Conservation (phyloP, 2,888 invertebrate species). For the Phlogophora meticulosa region DNA sequence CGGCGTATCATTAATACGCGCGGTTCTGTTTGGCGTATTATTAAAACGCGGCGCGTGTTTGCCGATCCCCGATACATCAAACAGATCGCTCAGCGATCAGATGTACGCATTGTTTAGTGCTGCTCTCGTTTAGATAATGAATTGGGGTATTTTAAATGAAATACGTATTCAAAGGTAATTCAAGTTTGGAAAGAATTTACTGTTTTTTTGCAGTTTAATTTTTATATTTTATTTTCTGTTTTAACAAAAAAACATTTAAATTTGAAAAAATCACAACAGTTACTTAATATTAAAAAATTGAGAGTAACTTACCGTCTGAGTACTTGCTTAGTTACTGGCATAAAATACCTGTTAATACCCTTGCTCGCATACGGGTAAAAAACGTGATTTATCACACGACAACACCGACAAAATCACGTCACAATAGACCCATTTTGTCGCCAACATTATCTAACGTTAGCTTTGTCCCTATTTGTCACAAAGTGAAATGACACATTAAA, state of each 20-base stretch:
- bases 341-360: slow-evolving; percentile 4
- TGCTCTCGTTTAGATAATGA: slow-evolving; percentile 47
- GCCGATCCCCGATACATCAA: slow-evolving; percentile 55
- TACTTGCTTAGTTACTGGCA: not conserved
- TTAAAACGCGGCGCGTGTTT: slow-evolving; percentile 54
- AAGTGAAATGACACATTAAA: slow-evolving; percentile 57
- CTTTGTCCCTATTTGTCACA: slow-evolving; percentile 64
- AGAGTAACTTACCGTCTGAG: not conserved
- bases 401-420: slow-evolving; percentile 33
- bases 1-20: slow-evolving; percentile 52
- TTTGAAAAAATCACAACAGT: too few relatives aligned
- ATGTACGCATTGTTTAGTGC: slow-evolving; percentile 40
- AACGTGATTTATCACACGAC: slow-evolving; percentile 19
- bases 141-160: slow-evolving; percentile 48
- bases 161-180: slow-evolving; percentile 4
- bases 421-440: slow-evolving; percentile 60
- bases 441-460: slow-evolving; percentile 48
- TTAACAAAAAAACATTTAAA: too few relatives aligned
- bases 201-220: too few relatives aligned
- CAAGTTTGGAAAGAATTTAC: too few relatives aligned
- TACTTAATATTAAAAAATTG: too few relatives aligned
- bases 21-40: slow-evolving; percentile 51
- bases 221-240: too few relatives aligned
- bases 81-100: slow-evolving; percentile 57
- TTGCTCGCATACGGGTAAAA: slow-evolving; percentile 2